Conservation (phyloP, 1,140 invertebrate genomes). For the Zaprionus davidi region DNA sequence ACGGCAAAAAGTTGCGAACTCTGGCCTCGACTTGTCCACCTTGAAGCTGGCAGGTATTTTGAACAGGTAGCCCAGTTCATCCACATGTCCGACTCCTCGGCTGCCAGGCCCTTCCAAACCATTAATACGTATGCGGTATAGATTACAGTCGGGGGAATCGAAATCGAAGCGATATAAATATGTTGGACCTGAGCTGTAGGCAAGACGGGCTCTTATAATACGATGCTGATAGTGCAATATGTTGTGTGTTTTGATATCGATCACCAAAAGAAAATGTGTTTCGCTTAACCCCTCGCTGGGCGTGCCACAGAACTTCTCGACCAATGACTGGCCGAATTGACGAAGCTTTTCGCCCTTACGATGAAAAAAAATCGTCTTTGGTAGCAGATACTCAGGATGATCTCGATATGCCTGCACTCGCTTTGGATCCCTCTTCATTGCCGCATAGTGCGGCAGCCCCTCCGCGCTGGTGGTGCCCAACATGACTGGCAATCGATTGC, state of each 20-base stretch:
- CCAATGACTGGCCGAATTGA: conserved; percentile 44
- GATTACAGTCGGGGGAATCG: conserved; percentile 73
- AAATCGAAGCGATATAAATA: conserved; percentile 85
- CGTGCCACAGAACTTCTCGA: conserved; percentile 33
- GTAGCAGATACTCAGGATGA: conserved; percentile 47
- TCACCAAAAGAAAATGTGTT: neutral
- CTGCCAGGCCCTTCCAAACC: conserved; percentile 53
- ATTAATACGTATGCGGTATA: conserved; percentile 55
- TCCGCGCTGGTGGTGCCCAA: conserved; percentile 59
- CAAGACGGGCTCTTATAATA: conserved; percentile 62
- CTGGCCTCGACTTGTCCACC: conserved; percentile 66
- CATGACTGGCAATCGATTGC: conserved; percentile 65
- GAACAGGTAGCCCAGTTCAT: conserved; percentile 88
- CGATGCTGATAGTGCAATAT: conserved; percentile 73
- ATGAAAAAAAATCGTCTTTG: conserved; percentile 29
- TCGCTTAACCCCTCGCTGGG: conserved; percentile 17
- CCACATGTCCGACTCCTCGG: conserved; percentile 86
- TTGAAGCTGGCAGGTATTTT: conserved; percentile 84
- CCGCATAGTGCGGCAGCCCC: neutral
- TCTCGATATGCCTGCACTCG: conserved; percentile 2
- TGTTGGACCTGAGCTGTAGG: conserved; percentile 68
- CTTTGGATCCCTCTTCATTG: conserved; percentile 22
- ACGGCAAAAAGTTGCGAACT: conserved; percentile 78
- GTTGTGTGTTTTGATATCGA: conserved; percentile 43
- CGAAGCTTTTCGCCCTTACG: conserved; percentile 33